Percentiles rank a stretch among this genome's conserved stretches.
Conservation (phyloP, 2,113 vertebrate genomes). For the Cynoglossus semilaevis region DNA sequence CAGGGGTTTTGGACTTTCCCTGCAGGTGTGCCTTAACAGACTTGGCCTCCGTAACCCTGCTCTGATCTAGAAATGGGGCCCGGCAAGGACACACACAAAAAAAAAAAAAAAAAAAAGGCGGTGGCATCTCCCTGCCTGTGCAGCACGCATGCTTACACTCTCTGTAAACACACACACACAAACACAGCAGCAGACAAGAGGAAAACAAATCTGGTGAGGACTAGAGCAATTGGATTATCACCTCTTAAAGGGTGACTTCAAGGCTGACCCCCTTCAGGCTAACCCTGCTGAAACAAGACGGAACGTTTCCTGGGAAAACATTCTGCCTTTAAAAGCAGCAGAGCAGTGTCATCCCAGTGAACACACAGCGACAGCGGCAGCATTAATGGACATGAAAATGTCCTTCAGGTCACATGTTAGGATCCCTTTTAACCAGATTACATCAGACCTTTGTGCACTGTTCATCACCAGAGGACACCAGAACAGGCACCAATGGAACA, state of each 20-base stretch:
- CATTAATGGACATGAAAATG: conserved; percentile 69
- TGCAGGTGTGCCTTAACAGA: conserved; percentile 78
- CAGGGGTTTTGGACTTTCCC: conserved; percentile 67
- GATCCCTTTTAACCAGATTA: conserved; percentile 79
- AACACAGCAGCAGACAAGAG: conserved; percentile 56
- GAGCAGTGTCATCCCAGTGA: conserved; percentile 59
- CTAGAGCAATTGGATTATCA: conserved; percentile 80
- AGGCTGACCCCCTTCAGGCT: conserved; percentile 76
- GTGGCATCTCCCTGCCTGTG: conserved; percentile 53
- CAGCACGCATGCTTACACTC: conserved; percentile 49
- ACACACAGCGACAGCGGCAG: conserved; percentile 56
- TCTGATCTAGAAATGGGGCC: conserved; percentile 61
- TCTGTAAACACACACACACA: conserved; percentile 58
- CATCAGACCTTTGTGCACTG: conserved; percentile 68
- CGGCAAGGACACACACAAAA: conserved; percentile 47
- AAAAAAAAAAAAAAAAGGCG: too few relatives aligned
- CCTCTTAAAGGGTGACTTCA: conserved; percentile 77
- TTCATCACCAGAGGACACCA: conserved; percentile 49
- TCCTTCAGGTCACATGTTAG: conserved; percentile 65
- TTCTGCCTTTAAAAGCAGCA: conserved; percentile 59
- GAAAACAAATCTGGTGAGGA: conserved; percentile 74
- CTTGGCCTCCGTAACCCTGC: conserved; percentile 70
- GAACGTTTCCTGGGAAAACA: conserved; percentile 71
- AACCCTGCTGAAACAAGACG: conserved; percentile 70
- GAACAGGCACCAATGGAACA: conserved; percentile 57